Base-by-base conservation (phyloP, 2,797 vertebrate genomes). In the Poeciliopsis paucimaculata region DNA sequence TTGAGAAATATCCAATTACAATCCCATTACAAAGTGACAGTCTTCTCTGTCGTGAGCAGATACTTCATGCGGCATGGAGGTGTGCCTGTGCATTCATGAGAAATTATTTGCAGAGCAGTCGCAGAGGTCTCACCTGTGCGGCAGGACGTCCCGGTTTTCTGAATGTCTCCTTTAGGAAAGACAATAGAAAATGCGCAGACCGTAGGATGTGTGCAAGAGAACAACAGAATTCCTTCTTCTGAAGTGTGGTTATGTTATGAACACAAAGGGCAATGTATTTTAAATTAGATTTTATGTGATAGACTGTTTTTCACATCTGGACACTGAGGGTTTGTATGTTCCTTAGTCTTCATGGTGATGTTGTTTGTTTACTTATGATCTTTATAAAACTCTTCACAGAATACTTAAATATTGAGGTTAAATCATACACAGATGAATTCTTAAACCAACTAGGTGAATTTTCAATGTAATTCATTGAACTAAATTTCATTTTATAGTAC, bases 1-100 rank as follows among this genome's bases (percentile, higher is more conserved):
- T 82, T n/a, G 0, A 80, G 72, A 86, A 87, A 86, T 83, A 89
- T 86, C 79, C 80, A 84, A 89, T 89, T 86, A 84, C 75, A 79
- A 81, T 80, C 43, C 84, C 41, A 87, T 90, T 88, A 84, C 82
- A 64, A 85, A 86, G 77, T 78, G 87, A 80, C 86, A n/a, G 31
- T 55, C 78, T 81, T 81, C 73, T 79, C 75, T 68, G n/a, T 77
- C 78, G 26, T 78, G 75, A 72, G 60, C 6, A 12, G 76, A 86
- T 80, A 74, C 78, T 83, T 82, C 70, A 84, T 76, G 80, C 72
- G 77, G 71, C 64, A 81, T n/a, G 83, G 75, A 76, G 57, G 73
- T 41, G 5, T 73, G 75, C 76, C 64, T 79, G 71, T 75, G 76
- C 60, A 77, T 71, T 49, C 76, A 55, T 43, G 47, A 79, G 47